Percentiles rank a stretch among this genome's conserved stretches.
These are phyloP conservation scores for Echinarachnius parma DNA, from an alignment of 53 echinoderm and acorn worm genomes.

Conservation along the genomic window DNA sequence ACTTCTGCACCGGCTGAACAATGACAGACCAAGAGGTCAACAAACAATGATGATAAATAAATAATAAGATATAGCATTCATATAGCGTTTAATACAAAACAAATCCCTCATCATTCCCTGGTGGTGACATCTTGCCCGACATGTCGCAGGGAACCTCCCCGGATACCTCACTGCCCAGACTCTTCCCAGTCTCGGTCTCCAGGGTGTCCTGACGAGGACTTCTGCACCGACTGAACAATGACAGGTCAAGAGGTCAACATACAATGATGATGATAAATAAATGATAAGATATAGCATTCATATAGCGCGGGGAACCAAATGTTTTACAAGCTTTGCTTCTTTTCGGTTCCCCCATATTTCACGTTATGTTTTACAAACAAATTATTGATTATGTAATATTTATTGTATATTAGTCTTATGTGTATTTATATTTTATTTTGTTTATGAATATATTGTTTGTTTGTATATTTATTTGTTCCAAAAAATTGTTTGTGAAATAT, in stretches of 20 bases:
- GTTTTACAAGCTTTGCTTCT: too few relatives aligned
- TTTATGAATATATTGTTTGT: too few relatives aligned
- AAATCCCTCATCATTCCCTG: constrained; percentile 79
- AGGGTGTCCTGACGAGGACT: constrained; percentile 73
- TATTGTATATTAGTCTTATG: too few relatives aligned
- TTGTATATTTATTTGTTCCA: too few relatives aligned
- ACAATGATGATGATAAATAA: too few relatives aligned
- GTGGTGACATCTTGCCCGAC: constrained; percentile 59
- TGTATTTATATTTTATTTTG: too few relatives aligned
- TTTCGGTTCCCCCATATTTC: too few relatives aligned
- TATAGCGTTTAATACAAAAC: neutral
- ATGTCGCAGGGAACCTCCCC: constrained; percentile 55
- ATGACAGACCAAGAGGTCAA: neutral
- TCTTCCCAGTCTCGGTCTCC: constrained; percentile 66
- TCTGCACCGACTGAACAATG: constrained; percentile 42
- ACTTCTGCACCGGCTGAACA: constrained; percentile 53
- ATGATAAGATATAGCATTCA: too few relatives aligned
- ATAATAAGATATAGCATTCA: neutral
- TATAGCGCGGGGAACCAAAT: too few relatives aligned
- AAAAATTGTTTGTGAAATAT: too few relatives aligned
- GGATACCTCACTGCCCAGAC: constrained; percentile 75
- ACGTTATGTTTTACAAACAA: too few relatives aligned
- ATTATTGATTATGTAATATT: too few relatives aligned
- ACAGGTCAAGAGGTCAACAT: neutral
- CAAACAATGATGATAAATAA: neutral